Percentiles rank a stretch among this genome's conserved stretches.
Evolutionary conservation across 2,113 vertebrate genomes (phyloP).

Genomic region (Ascaphus truei): DNA sequence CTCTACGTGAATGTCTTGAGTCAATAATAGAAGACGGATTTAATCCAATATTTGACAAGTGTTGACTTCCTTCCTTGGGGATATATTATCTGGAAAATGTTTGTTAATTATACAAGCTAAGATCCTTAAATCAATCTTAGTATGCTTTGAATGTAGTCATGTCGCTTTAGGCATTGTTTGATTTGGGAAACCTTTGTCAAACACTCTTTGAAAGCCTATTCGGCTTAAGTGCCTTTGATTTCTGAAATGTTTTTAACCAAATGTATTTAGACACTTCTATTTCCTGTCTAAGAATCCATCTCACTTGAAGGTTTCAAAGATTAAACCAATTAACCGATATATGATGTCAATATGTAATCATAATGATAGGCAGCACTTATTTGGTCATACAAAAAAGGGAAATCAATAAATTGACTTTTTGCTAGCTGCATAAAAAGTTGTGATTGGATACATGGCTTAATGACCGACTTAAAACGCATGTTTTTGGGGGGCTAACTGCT

Average conservation of each 20-base stretch:
- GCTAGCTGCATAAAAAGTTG: no score
- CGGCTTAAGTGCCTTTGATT: slow-evolving; percentile 8
- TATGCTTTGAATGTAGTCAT: background rate
- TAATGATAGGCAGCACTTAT: no score
- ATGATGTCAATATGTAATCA: background rate
- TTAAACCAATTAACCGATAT: background rate
- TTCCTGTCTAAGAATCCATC: background rate
- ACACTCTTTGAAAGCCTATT: background rate
- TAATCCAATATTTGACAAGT: slow-evolving; percentile 5
- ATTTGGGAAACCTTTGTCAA: background rate
- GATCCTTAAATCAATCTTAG: background rate
- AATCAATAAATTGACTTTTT: no score
- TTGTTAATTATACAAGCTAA: background rate
- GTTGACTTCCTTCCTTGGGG: background rate
- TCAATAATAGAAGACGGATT: background rate
- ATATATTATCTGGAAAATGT: background rate
- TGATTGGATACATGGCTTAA: no score
- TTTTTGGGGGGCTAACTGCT: no score
- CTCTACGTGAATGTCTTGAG: background rate
- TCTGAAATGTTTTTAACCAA: background rate
- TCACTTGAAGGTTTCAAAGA: background rate
- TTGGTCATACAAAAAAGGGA: no score
- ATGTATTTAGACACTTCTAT: background rate
- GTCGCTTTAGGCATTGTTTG: background rate
- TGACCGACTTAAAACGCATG: no score